These are phyloP conservation scores for Hypsopygia costalis DNA, from an alignment of 2,888 invertebrate genomes.

Conservation along the genomic window DNA sequence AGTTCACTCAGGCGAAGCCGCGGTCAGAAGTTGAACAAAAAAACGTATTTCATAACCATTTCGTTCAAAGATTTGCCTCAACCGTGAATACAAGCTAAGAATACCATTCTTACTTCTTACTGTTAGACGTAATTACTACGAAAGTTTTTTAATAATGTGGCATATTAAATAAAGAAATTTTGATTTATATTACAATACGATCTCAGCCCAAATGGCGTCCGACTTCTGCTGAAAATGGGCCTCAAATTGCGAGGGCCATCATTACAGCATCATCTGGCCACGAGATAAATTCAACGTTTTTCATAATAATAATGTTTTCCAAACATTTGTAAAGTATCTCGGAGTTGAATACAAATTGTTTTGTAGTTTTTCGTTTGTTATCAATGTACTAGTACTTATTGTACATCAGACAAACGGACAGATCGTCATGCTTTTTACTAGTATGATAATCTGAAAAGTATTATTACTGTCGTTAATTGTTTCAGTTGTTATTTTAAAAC, in stretches of 20 bases:
- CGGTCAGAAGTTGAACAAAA: too few relatives aligned
- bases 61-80: too few relatives aligned
- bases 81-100: too few relatives aligned
- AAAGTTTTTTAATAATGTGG: not conserved
- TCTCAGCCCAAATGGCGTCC: slow-evolving; percentile 3
- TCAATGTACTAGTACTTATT: not conserved
- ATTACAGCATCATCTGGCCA: slow-evolving; percentile 1
- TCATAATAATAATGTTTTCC: not conserved
- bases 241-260: slow-evolving; percentile 8
- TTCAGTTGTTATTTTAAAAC: too few relatives aligned
- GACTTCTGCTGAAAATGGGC: slow-evolving; percentile 6
- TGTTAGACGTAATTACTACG: not conserved
- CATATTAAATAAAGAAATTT: not conserved
- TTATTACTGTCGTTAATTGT: too few relatives aligned
- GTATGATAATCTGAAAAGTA: too few relatives aligned
- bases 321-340: not conserved
- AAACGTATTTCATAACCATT: too few relatives aligned
- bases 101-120: too few relatives aligned
- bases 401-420: too few relatives aligned
- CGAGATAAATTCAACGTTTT: not conserved
- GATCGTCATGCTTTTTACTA: too few relatives aligned
- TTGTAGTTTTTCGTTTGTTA: not conserved
- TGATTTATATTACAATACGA: slow-evolving; percentile 3
- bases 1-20: too few relatives aligned
- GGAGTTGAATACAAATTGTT: too few relatives aligned